These are phyloP conservation scores for Coenonympha arcania DNA, from an alignment of 2,888 invertebrate genomes.

Conservation along the genomic window DNA sequence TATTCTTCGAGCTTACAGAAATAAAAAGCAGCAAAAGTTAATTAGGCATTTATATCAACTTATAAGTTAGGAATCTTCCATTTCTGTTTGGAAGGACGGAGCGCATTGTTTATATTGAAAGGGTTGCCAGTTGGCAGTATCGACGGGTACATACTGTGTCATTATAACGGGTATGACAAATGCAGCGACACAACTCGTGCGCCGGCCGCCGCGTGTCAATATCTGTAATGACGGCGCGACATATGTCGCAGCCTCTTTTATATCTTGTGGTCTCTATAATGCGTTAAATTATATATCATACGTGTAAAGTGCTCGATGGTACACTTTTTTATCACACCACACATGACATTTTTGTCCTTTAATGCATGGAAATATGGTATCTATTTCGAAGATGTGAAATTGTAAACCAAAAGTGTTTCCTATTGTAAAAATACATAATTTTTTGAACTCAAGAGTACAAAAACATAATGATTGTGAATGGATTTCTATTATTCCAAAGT, in stretches of 20 bases:
- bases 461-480: too few relatives aligned
- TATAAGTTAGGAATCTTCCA: background rate
- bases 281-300: slow-evolving; percentile 50
- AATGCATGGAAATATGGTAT: too few relatives aligned
- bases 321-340: background rate
- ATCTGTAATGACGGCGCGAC: slow-evolving; percentile 60
- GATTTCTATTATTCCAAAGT: too few relatives aligned
- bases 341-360: background rate
- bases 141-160: slow-evolving; percentile 48
- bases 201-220: slow-evolving; percentile 65
- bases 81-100: slow-evolving; percentile 9
- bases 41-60: background rate
- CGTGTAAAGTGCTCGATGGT: slow-evolving; percentile 5
- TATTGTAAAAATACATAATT: too few relatives aligned
- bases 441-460: too few relatives aligned
- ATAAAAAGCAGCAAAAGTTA: too few relatives aligned
- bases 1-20: too few relatives aligned
- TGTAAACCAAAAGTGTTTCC: too few relatives aligned
- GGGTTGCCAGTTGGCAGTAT: slow-evolving; percentile 43
- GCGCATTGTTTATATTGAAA: slow-evolving; percentile 53
- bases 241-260: slow-evolving; percentile 60
- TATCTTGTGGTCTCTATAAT: slow-evolving; percentile 58
- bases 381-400: too few relatives aligned
- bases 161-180: slow-evolving; percentile 69
- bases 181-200: slow-evolving; percentile 53